Evolutionary conservation across 1,140 invertebrate species (phyloP).

Genomic region (Drosophila bipectinata): DNA sequence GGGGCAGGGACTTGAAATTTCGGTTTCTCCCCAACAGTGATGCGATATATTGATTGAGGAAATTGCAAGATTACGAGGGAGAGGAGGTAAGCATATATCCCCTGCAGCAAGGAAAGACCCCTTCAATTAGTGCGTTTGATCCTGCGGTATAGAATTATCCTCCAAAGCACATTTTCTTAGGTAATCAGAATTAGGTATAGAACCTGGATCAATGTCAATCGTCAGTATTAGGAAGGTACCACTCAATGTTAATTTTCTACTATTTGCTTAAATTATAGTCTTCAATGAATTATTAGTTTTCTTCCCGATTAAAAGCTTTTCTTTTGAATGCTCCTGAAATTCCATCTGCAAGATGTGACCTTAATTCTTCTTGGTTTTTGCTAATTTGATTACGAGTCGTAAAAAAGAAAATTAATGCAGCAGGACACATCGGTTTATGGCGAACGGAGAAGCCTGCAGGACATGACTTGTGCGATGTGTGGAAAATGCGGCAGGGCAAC

Average conservation of each 20-base stretch:
- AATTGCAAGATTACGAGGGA: background rate
- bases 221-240: background rate
- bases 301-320: too few relatives aligned
- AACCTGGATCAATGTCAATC: background rate
- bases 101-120: conserved; percentile 8
- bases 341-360: conserved; percentile 52
- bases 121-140: conserved; percentile 44
- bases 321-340: background rate
- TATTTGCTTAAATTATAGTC: too few relatives aligned
- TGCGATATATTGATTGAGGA: conserved; percentile 38
- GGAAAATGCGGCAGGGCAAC: conserved; percentile 63
- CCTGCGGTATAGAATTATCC: conserved; percentile 17
- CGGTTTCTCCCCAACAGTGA: conserved; percentile 11
- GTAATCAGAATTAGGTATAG: background rate
- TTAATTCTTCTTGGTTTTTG: conserved; percentile 23
- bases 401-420: conserved; percentile 36
- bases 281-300: too few relatives aligned
- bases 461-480: conserved; percentile 68
- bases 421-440: conserved; percentile 32
- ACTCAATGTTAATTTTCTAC: too few relatives aligned
- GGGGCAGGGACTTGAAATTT: conserved; percentile 25
- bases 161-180: conserved; percentile 3
- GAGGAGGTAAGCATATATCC: background rate
- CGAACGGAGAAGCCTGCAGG: conserved; percentile 37
- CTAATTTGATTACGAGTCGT: conserved; percentile 60